Conservation (phyloP, 64 coral and sea anemone genomes). For the Porites australiensis region DNA sequence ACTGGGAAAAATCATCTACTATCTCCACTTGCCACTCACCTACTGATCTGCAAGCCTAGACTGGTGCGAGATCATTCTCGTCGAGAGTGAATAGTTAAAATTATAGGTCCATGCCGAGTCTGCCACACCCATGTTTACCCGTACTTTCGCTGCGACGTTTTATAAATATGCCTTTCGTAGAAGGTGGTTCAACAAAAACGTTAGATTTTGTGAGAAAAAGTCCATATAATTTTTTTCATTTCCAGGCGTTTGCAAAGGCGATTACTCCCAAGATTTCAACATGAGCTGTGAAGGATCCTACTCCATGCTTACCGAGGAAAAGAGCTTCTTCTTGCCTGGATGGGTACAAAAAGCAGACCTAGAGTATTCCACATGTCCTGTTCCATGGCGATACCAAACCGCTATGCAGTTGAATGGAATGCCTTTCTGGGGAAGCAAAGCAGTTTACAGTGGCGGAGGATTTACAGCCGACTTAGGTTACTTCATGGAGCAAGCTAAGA, state of each 20-base stretch:
- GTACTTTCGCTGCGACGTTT: too few relatives aligned
- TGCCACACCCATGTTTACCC: too few relatives aligned
- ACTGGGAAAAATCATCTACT: too few relatives aligned
- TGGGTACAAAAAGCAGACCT: conserved; percentile 70
- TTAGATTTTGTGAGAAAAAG: too few relatives aligned
- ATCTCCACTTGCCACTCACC: too few relatives aligned
- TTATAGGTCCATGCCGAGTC: too few relatives aligned
- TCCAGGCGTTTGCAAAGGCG: neutral
- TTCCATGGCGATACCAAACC: conserved; percentile 81
- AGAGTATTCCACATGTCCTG: conserved; percentile 37
- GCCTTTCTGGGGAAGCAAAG: conserved; percentile 66
- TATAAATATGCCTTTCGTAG: too few relatives aligned
- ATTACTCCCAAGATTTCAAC: neutral
- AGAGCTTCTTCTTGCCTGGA: conserved; percentile 73
- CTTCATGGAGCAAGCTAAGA: conserved; percentile 52
- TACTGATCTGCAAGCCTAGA: too few relatives aligned
- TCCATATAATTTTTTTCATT: neutral
- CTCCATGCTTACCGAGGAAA: conserved; percentile 50
- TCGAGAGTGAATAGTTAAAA: too few relatives aligned
- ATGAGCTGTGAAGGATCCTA: conserved; percentile 46
- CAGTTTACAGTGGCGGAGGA: conserved; percentile 67
- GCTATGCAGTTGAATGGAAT: conserved; percentile 36
- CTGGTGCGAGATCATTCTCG: too few relatives aligned
- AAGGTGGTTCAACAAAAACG: too few relatives aligned
- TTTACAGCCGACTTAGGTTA: conserved; percentile 81